Conservation (phyloP, 2,888 invertebrate species). For the Netelia fuscicornis region DNA sequence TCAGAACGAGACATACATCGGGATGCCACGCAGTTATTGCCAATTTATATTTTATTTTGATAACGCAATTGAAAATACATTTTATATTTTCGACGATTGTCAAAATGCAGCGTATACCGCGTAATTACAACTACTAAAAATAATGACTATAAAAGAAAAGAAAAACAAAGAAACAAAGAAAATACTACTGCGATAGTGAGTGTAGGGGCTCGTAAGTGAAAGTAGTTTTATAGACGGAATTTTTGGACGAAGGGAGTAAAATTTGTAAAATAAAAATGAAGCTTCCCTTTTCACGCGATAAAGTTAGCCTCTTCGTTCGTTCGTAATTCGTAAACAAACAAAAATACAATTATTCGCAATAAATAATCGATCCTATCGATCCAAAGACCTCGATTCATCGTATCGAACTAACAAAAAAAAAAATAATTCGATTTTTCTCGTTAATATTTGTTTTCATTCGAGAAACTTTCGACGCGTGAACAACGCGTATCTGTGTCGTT, state of each 20-base stretch:
- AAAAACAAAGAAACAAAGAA: slow-evolving; percentile 25
- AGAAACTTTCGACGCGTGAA: not conserved
- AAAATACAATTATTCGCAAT: slow-evolving; percentile 4
- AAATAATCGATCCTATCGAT: not conserved
- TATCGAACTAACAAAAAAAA: no score
- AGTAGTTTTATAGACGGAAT: slow-evolving; percentile 64
- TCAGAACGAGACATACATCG: slow-evolving; percentile 74
- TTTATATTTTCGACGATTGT: slow-evolving; percentile 77
- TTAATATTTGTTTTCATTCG: no score
- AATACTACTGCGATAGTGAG: slow-evolving; percentile 45
- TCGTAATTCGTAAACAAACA: not conserved
- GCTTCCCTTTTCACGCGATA: slow-evolving; percentile 9
- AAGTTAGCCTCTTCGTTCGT: slow-evolving; percentile 2
- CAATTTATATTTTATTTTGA: slow-evolving; percentile 83
- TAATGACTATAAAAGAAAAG: slow-evolving; percentile 33
- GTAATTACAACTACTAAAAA: slow-evolving; percentile 60
- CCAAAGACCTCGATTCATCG: not conserved
- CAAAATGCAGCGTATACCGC: slow-evolving; percentile 55
- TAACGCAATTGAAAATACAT: slow-evolving; percentile 73
- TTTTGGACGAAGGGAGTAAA: slow-evolving; percentile 38
- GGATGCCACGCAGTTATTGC: slow-evolving; percentile 77
- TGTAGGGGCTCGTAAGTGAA: slow-evolving; percentile 45
- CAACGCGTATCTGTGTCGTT: not conserved
- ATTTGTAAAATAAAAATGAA: slow-evolving; percentile 20
- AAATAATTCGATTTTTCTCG: no score